Percentiles rank a stretch among this genome's conserved stretches.
Conservation (phyloP, 2,888 invertebrate genomes). For the Mythimna vitellina region DNA sequence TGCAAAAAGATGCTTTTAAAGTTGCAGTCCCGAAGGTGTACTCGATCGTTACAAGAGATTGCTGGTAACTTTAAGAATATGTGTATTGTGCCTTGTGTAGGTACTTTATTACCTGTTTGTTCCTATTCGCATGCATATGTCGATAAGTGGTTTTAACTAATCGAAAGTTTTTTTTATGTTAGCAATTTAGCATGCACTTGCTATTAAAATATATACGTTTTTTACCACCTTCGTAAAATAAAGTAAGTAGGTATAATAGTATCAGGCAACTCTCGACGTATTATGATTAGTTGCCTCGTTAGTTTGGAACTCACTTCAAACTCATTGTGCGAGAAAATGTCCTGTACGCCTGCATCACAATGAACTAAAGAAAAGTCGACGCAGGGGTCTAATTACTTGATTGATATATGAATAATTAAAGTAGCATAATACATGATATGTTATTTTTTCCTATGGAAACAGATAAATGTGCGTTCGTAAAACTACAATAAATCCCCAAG, state of each 20-base stretch:
- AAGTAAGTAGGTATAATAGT: not conserved
- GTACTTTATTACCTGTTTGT: no score
- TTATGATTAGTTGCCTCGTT: slow-evolving; percentile 27
- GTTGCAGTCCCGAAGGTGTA: slow-evolving; percentile 42
- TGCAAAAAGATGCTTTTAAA: slow-evolving; percentile 51
- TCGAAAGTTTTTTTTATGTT: not conserved
- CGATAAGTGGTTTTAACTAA: not conserved
- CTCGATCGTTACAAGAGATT: slow-evolving; percentile 41
- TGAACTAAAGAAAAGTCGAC: slow-evolving; percentile 2
- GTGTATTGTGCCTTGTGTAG: slow-evolving; percentile 3
- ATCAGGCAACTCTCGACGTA: not conserved
- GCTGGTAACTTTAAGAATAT: slow-evolving; percentile 25
- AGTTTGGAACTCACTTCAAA: slow-evolving; percentile 8
- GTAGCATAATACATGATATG: slow-evolving; percentile 38
- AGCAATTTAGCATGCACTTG: no score
- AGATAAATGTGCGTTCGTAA: slow-evolving; percentile 85
- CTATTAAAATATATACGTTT: not conserved
- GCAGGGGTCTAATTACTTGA: slow-evolving; percentile 19
- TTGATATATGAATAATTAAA: slow-evolving; percentile 32
- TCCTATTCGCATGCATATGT: not conserved
- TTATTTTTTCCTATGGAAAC: slow-evolving; percentile 69
- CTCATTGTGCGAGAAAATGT: not conserved
- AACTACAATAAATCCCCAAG: slow-evolving; percentile 88
- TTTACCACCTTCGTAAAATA: not conserved
- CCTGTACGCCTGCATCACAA: slow-evolving; percentile 7